Evolutionary conservation across 2,113 vertebrate genomes (phyloP).

Genomic region (Toxotes chatareus): DNA sequence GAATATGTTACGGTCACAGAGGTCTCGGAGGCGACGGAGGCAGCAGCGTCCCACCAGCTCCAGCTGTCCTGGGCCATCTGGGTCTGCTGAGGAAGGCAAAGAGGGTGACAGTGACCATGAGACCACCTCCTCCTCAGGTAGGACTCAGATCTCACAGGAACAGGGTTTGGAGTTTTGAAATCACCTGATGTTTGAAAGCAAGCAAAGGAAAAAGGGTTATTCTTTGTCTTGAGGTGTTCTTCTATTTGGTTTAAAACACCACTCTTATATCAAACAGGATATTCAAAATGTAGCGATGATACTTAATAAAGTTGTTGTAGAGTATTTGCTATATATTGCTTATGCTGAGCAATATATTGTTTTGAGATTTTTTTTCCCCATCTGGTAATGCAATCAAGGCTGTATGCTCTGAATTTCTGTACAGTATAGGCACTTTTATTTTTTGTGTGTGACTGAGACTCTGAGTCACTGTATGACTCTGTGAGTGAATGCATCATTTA

Average conservation of each 20-base stretch:
- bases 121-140: slow-evolving; percentile 97
- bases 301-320: not conserved
- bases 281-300: not conserved
- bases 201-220: too few relatives aligned
- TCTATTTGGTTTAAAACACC: not conserved
- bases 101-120: slow-evolving; percentile 95
- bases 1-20: slow-evolving; percentile 92
- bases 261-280: not conserved
- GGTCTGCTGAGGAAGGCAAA: slow-evolving; percentile 86
- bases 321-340: not conserved
- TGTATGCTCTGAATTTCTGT: not conserved
- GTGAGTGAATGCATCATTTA: slow-evolving; percentile 53
- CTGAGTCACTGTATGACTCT: slow-evolving; percentile 52
- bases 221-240: not conserved
- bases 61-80: slow-evolving; percentile 84
- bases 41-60: slow-evolving; percentile 84
- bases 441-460: not conserved
- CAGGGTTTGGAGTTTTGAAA: not conserved
- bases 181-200: not conserved
- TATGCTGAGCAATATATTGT: not conserved
- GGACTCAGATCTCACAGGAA: not conserved
- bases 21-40: slow-evolving; percentile 87
- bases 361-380: not conserved
- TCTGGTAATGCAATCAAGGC: not conserved
- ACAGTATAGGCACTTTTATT: not conserved